Conservation (phyloP, 2,113 vertebrate species). For the Ceratotherium simum region DNA sequence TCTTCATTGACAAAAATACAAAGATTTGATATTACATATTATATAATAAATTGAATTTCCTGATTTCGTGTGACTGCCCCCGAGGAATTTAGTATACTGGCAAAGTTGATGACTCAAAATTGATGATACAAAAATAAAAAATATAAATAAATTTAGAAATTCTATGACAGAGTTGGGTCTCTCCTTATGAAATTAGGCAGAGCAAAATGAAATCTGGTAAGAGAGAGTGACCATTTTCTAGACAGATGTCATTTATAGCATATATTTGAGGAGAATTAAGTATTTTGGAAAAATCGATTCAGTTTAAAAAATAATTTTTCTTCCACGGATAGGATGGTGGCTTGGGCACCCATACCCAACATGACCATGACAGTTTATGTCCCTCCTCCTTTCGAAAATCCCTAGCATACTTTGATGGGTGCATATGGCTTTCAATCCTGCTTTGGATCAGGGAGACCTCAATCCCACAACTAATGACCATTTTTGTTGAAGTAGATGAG, state of each 20-base stretch:
- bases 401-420: neutral
- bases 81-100: neutral
- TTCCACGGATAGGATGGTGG: neutral
- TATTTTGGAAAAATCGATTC: neutral
- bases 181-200: neutral
- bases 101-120: neutral
- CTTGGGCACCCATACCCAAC: too few relatives aligned
- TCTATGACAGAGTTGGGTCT: neutral
- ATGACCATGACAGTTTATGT: neutral
- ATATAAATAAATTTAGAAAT: neutral
- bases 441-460: neutral
- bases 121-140: neutral
- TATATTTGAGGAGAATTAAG: neutral
- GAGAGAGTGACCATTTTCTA: neutral
- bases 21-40: neutral
- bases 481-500: neutral
- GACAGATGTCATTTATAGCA: neutral
- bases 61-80: neutral
- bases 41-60: neutral
- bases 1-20: neutral
- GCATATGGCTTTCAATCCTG: fast-evolving
- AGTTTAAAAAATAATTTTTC: neutral
- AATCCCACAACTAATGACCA: neutral
- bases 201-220: neutral
- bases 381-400: neutral